phyloP scores from a whole-genome alignment of 2,113 vertebrate species.

The Trichomycterus rosablanca region DNA sequence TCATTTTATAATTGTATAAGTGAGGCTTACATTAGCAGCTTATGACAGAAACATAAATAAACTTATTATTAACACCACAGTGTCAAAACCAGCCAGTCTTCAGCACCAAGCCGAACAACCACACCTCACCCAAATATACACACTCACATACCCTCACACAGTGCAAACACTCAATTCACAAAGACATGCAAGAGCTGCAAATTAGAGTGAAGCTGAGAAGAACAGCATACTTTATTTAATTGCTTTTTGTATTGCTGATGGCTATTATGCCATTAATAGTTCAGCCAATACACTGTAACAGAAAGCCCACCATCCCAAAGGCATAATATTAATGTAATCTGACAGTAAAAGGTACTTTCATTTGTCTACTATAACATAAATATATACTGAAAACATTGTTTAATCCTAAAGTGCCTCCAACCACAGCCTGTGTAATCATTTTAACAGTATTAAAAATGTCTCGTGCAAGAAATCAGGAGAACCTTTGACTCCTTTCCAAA shows the following conservation, averaged over 20 bases:
- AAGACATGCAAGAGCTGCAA: background rate
- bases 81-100: slow-evolving; percentile 27
- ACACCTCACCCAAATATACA: no score
- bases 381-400: no score
- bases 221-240: background rate
- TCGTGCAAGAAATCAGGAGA: no score
- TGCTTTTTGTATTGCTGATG: slow-evolving; percentile 5
- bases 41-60: slow-evolving; percentile 40
- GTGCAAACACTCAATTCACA: background rate
- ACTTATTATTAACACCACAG: slow-evolving; percentile 3
- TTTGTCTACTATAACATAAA: no score
- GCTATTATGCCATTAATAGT: background rate
- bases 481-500: no score
- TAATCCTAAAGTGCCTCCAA: no score
- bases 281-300: background rate
- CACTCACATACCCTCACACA: slow-evolving; percentile 8
- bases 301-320: no score
- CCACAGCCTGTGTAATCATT: no score
- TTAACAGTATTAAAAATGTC: no score
- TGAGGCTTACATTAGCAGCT: slow-evolving; percentile 40
- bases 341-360: no score
- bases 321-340: no score
- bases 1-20: slow-evolving; percentile 1
- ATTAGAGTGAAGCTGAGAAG: background rate
- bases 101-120: no score